Conservation (phyloP, 2,797 vertebrate genomes). For the Tarsius wallacei region DNA sequence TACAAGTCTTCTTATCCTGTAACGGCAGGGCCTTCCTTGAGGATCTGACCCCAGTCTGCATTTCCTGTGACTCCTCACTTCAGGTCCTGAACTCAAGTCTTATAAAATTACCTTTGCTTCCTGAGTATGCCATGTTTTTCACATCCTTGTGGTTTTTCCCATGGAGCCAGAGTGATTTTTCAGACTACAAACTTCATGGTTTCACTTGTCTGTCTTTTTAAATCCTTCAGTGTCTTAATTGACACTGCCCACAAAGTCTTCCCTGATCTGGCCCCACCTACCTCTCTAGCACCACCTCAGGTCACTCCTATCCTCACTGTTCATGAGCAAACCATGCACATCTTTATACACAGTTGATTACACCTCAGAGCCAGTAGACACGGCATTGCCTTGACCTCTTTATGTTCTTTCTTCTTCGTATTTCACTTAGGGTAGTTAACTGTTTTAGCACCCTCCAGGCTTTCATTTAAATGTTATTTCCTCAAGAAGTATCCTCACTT, state of each 20-base stretch:
- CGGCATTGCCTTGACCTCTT: neutral
- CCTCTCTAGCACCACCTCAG: neutral
- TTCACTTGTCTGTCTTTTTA: neutral
- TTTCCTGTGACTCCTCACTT: neutral
- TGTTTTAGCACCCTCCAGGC: neutral
- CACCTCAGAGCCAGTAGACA: neutral
- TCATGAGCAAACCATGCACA: neutral
- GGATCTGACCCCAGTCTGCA: neutral
- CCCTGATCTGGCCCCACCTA: neutral
- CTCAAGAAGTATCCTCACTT: neutral
- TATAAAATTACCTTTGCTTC: neutral
- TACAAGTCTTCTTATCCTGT: neutral
- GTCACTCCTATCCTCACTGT: neutral
- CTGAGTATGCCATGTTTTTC: neutral
- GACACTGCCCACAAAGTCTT: neutral
- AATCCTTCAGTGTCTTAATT: neutral
- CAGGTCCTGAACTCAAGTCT: neutral
- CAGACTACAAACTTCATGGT: neutral
- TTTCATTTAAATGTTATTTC: slow-evolving; percentile 12
- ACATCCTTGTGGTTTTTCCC: neutral
- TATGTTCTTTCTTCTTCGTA: neutral
- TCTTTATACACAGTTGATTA: neutral
- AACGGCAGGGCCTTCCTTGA: neutral
- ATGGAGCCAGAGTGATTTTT: slow-evolving; percentile 14
- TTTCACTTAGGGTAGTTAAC: neutral